Percentiles rank a stretch among this genome's conserved stretches.
Conservation (phyloP, 2,797 vertebrate species). For the Neosilurus mollespiculum region DNA sequence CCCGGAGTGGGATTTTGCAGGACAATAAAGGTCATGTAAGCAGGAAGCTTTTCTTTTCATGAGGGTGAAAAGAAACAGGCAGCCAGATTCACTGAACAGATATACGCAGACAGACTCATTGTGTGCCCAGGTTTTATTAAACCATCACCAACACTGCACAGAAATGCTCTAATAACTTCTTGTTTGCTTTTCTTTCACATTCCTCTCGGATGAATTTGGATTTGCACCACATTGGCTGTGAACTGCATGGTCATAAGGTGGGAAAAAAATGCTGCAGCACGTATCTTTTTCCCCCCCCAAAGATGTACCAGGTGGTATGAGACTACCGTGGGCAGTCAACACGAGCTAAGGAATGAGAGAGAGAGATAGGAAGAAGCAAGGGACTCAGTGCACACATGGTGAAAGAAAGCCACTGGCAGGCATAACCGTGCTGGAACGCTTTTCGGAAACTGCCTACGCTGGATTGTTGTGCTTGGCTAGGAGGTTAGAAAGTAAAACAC, state of each 20-base stretch:
- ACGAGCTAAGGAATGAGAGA: neutral
- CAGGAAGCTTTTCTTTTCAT: neutral
- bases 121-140: neutral
- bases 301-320: slow-evolving; percentile 42
- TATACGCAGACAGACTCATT: neutral
- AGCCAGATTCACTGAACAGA: neutral
- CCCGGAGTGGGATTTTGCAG: neutral
- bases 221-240: neutral
- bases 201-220: neutral
- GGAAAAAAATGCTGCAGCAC: slow-evolving; percentile 9
- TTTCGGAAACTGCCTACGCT: slow-evolving; percentile 27
- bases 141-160: neutral
- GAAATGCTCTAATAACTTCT: neutral
- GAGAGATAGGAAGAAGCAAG: neutral
- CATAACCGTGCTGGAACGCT: slow-evolving; percentile 2
- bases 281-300: slow-evolving; percentile 1
- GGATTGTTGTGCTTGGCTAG: slow-evolving; percentile 20
- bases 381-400: neutral
- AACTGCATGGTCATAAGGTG: neutral
- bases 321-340: slow-evolving; percentile 13
- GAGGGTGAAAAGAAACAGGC: neutral
- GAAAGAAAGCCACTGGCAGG: slow-evolving; percentile 17
- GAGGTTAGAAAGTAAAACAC: slow-evolving; percentile 18
- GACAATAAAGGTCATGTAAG: neutral
- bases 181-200: neutral